These are phyloP conservation scores for Zelleria hepariella DNA, from an alignment of 2,888 invertebrate genomes.

Conservation along the genomic window DNA sequence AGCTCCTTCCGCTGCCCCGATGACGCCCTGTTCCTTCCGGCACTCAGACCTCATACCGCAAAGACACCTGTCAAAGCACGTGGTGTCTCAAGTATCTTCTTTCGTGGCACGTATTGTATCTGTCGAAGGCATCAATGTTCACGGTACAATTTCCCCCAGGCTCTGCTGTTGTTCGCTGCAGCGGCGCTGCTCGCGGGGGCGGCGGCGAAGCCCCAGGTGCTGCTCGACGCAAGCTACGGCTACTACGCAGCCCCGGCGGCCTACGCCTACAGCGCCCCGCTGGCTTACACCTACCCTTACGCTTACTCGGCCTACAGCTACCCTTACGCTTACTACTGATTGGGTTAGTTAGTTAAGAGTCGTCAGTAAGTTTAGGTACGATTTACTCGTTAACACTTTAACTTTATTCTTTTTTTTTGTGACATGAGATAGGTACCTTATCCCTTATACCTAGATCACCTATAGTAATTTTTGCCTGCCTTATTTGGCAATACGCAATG, in stretches of 20 bases:
- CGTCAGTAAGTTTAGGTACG: no score
- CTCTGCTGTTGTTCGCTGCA: constrained; percentile 35
- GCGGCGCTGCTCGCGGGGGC: constrained; percentile 35
- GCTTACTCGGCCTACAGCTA: constrained; percentile 50
- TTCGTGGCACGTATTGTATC: no score
- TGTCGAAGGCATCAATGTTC: background rate
- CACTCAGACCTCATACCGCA: no score
- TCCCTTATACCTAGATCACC: no score
- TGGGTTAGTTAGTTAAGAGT: no score
- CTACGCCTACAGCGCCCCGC: constrained; percentile 34
- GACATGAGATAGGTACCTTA: no score
- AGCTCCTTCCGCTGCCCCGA: no score
- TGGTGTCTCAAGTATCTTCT: background rate
- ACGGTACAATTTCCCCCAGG: constrained; percentile 21
- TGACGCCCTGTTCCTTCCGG: no score
- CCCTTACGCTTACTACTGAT: constrained; percentile 44
- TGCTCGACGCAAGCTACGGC: constrained; percentile 42
- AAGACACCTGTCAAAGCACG: background rate
- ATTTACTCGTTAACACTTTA: no score
- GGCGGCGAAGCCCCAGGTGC: constrained; percentile 54
- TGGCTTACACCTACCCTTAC: constrained; percentile 54
- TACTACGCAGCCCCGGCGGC: constrained; percentile 43
- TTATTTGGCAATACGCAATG: no score
- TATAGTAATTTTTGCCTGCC: no score
- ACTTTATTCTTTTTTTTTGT: no score